A percentile compares a stretch with the other conserved stretches of the same genome.
These are phyloP conservation scores for Cancer borealis DNA, from an alignment of 2,888 invertebrate species.

Conservation along the genomic window DNA sequence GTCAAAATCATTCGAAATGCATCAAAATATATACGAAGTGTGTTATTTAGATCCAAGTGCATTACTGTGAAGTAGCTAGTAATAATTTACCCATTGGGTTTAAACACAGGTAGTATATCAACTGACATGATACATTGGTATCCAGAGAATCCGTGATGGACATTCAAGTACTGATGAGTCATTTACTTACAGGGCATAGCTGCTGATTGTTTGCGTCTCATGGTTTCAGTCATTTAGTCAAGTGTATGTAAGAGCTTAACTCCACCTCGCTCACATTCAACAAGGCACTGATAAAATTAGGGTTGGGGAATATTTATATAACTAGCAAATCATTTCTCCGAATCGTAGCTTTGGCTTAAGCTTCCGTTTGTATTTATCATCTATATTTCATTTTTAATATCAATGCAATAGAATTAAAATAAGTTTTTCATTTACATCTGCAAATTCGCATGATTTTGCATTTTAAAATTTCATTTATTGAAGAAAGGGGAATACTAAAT, in stretches of 20 bases:
- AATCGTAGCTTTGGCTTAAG: background rate
- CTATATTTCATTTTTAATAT: background rate
- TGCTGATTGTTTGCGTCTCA: background rate
- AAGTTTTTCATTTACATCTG: background rate
- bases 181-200: constrained; percentile 28
- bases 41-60: no score
- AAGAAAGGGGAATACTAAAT: no score
- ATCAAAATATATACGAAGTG: no score
- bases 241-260: background rate
- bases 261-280: background rate
- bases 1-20: no score
- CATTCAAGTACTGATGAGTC: background rate
- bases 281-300: background rate
- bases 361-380: background rate
- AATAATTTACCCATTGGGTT: no score
- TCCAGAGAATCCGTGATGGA: background rate
- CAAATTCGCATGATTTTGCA: background rate
- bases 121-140: background rate
- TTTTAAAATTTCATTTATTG: background rate
- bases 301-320: background rate
- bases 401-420: background rate
- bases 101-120: no score
- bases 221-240: background rate
- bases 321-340: background rate
- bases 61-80: no score